Evolutionary conservation across 2,113 vertebrate genomes (phyloP), one percentile per base, ranked within the genome.

Genomic region (Phalacrocorax brasilianus): DNA sequence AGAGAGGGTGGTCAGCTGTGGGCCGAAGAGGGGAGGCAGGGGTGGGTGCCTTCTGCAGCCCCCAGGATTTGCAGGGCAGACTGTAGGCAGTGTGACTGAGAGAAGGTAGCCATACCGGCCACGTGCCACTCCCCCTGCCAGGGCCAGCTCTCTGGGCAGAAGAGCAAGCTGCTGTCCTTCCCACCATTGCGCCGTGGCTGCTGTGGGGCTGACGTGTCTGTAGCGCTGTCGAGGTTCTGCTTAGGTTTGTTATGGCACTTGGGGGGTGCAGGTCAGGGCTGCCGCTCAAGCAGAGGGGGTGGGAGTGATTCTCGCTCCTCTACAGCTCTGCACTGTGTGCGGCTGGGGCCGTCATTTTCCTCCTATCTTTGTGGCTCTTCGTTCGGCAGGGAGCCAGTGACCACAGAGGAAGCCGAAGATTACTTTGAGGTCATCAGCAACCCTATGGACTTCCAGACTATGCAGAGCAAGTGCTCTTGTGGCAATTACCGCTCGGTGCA

Each of bases 371-470:
- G 81, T 81, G 88, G 42, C 67, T 87, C 85, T 90, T 88, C 21
- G 5, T 86, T 68, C 28, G 45, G 21, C 98, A 99, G 99, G 98
- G 99, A 99, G 98, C 99, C 99, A 1, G 99, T 99, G 94, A 99
- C 99, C 26, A 85, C 96, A 0, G 99, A 99, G 5, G 99, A 99
- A 96, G 99, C 99, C 0, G 99, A 99, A 96, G 99, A 99, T 97
- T 99, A 99, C 97, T 98, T 98, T 55, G 99, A 99, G 44, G 98
- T 99, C 71, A 99, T 99, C 96, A 97, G 98, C 75, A 98, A 97
- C 80, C 99, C 99, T 50, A 99, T 99, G 99, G 99, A 99, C 97
- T 99, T 99, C 95, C 98, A 99, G 98, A 99, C 99, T 9, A 99
- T 99, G 98, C 98, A 98, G 97, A 98, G 96, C 92, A 99, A 99